Evolutionary conservation across 2,888 invertebrate species (phyloP).

Genomic region (Xestia xanthographa): DNA sequence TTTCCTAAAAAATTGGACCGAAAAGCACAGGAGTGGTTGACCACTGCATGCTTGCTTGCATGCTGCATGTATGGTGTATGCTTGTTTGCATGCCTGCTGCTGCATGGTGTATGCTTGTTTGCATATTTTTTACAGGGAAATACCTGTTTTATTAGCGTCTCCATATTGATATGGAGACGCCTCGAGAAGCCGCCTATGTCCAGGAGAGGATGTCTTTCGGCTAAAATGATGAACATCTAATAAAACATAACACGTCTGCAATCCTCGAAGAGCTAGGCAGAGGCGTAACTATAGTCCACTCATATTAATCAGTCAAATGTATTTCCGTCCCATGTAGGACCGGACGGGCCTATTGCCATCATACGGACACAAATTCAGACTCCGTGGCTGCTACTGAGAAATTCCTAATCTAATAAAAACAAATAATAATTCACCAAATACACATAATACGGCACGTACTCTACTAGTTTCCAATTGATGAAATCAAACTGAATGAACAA

Average conservation of each 20-base stretch:
- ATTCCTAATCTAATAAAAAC: neutral
- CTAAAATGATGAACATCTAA: neutral
- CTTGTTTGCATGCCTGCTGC: no score
- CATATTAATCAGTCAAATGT: neutral
- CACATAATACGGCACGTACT: neutral
- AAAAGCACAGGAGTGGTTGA: neutral
- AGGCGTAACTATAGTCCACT: neutral
- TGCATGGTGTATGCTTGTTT: no score
- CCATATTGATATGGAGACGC: neutral
- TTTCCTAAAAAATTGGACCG: neutral
- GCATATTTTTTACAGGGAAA: no score
- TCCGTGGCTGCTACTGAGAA: neutral
- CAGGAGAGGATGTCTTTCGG: neutral
- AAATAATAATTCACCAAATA: neutral
- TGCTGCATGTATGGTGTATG: no score
- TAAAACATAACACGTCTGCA: neutral
- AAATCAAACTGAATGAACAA: conserved; percentile 43
- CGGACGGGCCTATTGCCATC: no score
- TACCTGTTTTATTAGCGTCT: no score
- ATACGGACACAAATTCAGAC: neutral
- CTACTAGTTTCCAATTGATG: conserved; percentile 13
- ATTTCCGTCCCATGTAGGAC: no score
- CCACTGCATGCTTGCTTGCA: no score
- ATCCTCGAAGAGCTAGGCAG: neutral
- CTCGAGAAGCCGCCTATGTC: neutral